Conservation (phyloP, 2,888 invertebrate genomes). For the Acutogordius australiensis region DNA sequence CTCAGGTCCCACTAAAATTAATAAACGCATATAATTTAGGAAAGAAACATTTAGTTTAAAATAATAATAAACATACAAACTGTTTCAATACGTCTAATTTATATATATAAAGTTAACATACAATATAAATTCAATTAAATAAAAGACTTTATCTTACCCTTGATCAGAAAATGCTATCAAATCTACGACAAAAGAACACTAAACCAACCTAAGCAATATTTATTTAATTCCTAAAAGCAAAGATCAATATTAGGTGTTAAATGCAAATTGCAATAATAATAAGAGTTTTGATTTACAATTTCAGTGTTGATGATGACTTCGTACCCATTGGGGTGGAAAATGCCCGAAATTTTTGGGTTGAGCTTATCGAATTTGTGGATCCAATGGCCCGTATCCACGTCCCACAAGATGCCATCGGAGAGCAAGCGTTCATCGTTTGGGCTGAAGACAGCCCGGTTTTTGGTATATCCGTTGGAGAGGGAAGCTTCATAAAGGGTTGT, state of each 20-base stretch:
- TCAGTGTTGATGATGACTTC: conserved; percentile 91
- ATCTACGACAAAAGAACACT: no score
- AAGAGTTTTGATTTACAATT: conserved; percentile 33
- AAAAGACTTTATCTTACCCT: no score
- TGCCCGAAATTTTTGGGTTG: conserved; percentile 68
- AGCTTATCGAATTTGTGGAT: conserved; percentile 91
- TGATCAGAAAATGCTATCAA: no score
- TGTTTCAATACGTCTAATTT: background rate
- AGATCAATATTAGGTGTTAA: no score
- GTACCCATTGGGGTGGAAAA: conserved; percentile 75
- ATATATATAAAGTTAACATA: background rate
- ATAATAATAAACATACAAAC: conserved; percentile 13
- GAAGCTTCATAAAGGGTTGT: conserved; percentile 41
- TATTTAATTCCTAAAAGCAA: no score
- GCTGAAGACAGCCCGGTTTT: conserved; percentile 72
- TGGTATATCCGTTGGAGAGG: conserved; percentile 63
- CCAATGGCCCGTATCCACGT: conserved; percentile 47
- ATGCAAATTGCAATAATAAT: no score
- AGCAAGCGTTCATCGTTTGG: conserved; percentile 71
- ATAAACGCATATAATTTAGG: background rate
- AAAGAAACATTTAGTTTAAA: no score
- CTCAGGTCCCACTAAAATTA: conserved; percentile 55
- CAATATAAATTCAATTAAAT: no score
- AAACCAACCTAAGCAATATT: no score
- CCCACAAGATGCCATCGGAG: conserved; percentile 79